These are phyloP conservation scores for Lepidonotus clava DNA, from an alignment of 2,888 invertebrate species.

Conservation along the genomic window DNA sequence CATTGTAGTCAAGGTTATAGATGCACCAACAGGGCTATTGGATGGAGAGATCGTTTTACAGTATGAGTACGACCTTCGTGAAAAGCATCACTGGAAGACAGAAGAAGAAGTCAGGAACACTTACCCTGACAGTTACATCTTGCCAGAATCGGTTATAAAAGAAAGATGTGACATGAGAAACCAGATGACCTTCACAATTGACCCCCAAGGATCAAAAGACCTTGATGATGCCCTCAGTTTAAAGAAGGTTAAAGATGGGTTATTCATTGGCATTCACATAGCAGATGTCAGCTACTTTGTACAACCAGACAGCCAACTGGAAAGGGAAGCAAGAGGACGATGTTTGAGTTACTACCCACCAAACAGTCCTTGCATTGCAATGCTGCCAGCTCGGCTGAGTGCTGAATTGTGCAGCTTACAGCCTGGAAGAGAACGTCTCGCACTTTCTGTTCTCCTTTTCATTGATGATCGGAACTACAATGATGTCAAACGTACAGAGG, in stretches of 20 bases:
- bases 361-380: constrained; percentile 24
- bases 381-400: constrained; percentile 61
- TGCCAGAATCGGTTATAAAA: constrained; percentile 64
- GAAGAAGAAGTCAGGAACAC: constrained; percentile 63
- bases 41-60: constrained; percentile 68
- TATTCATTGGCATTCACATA: constrained; percentile 62
- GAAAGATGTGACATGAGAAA: constrained; percentile 67
- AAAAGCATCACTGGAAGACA: constrained; percentile 61
- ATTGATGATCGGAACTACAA: neutral
- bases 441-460: constrained; percentile 59
- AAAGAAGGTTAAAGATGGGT: neutral
- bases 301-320: constrained; percentile 51
- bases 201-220: constrained; percentile 62
- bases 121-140: constrained; percentile 63
- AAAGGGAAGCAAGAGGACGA: constrained; percentile 57
- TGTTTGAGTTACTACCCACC: constrained; percentile 59
- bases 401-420: constrained; percentile 59
- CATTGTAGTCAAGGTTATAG: constrained; percentile 71
- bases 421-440: constrained; percentile 56
- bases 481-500: constrained; percentile 80
- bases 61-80: constrained; percentile 68
- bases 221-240: constrained; percentile 67
- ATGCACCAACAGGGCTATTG: constrained; percentile 62
- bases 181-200: constrained; percentile 70
- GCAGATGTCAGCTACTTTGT: constrained; percentile 64